Conservation (phyloP, 2,888 invertebrate species). For the Ametastegia equiseti region DNA sequence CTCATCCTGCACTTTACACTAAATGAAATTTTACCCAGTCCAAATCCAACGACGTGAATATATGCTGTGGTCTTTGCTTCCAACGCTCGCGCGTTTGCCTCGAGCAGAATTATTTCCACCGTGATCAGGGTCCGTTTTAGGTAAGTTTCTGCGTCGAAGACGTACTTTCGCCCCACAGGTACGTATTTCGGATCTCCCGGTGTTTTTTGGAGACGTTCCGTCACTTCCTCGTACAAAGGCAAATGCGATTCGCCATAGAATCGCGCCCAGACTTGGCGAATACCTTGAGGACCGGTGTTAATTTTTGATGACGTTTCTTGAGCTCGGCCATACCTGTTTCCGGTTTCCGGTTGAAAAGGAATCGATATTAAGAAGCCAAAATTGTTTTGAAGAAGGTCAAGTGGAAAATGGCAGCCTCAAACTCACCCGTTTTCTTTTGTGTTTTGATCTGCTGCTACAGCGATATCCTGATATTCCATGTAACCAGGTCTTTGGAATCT, state of each 20-base stretch:
- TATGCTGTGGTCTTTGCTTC: conserved; percentile 78
- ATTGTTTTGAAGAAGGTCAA: conserved; percentile 9
- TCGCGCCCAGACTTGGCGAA: conserved; percentile 67
- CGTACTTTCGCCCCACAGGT: conserved; percentile 62
- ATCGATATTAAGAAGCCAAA: background rate
- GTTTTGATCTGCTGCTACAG: conserved; percentile 79
- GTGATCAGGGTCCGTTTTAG: conserved; percentile 71
- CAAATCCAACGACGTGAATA: conserved; percentile 83
- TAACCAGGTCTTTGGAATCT: conserved; percentile 77
- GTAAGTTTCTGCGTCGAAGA: conserved; percentile 73
- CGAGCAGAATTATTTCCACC: conserved; percentile 81
- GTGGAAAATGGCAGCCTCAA: background rate
- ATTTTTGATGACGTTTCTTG: conserved; percentile 59
- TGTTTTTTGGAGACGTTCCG: conserved; percentile 58
- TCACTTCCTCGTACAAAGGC: conserved; percentile 67
- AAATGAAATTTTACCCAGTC: conserved; percentile 67
- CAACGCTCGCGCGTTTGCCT: conserved; percentile 80
- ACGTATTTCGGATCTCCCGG: conserved; percentile 66
- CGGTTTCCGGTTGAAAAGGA: background rate
- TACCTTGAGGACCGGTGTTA: conserved; percentile 39
- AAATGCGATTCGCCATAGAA: conserved; percentile 70
- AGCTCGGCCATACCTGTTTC: conserved; percentile 66
- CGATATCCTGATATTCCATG: conserved; percentile 82
- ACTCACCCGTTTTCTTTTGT: conserved; percentile 76
- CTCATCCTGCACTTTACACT: too few relatives aligned